phyloP scores from a whole-genome alignment of 1,140 invertebrate genomes.

The Neuroterus valhalla region DNA sequence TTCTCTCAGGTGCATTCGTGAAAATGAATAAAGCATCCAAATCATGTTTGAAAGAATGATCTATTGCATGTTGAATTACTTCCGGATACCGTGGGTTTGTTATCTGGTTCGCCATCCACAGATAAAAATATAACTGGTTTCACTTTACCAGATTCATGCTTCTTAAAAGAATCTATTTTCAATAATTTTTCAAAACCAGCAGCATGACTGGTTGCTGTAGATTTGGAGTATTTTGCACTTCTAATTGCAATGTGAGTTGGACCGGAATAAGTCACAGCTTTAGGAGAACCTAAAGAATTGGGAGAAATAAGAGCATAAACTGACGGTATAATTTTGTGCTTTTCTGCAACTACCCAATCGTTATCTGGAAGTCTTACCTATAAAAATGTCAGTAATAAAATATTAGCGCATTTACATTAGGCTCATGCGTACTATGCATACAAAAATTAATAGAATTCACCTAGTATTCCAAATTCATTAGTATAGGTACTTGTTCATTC shows the following conservation, averaged over 20 bases:
- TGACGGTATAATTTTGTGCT: constrained; percentile 65
- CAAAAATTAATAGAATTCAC: not conserved
- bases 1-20: not conserved
- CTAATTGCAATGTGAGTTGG: not conserved
- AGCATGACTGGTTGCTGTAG: not conserved
- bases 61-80: too few species aligned
- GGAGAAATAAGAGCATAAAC: constrained; percentile 60
- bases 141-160: not conserved
- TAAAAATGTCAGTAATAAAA: too few species aligned
- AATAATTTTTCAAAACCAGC: not conserved
- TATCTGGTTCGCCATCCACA: not conserved
- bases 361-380: constrained; percentile 68
- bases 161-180: not conserved
- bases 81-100: not conserved
- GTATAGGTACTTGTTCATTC: constrained; percentile 62
- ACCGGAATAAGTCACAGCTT: not conserved
- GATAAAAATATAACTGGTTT: not conserved
- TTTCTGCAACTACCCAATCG: constrained; percentile 68
- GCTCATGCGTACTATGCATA: too few species aligned
- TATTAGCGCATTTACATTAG: too few species aligned
- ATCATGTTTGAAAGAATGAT: not conserved
- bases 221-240: not conserved
- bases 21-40: not conserved
- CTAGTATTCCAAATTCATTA: constrained; percentile 69
- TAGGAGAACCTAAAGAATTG: not conserved